phyloP scores from a whole-genome alignment of 1,140 invertebrate genomes.

The Potamilus streckersoni region DNA sequence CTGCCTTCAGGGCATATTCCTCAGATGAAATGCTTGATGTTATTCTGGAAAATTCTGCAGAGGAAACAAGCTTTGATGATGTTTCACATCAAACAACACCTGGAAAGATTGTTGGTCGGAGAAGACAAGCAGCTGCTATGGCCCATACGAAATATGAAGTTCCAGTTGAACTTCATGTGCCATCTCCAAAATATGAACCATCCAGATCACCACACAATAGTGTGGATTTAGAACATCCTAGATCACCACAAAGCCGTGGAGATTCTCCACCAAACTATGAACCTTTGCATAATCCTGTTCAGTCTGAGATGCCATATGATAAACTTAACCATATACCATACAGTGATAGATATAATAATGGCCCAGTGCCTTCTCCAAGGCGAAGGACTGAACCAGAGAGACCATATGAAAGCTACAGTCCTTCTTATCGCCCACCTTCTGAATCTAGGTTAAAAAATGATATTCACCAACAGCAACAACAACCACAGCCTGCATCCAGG shows the following conservation, averaged over 20 bases:
- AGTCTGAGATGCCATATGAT: background rate
- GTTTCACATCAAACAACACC: background rate
- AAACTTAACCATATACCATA: background rate
- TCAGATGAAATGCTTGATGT: background rate
- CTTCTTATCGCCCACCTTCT: too few relatives aligned
- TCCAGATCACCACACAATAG: background rate
- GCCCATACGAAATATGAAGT: constrained; percentile 1
- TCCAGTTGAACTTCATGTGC: constrained; percentile 23
- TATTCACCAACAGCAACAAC: too few relatives aligned
- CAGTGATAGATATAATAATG: background rate
- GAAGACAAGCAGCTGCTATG: constrained; percentile 3
- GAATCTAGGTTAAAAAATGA: too few relatives aligned
- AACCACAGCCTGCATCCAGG: too few relatives aligned
- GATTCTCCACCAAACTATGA: constrained; percentile 1
- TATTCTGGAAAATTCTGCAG: background rate
- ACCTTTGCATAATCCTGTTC: background rate
- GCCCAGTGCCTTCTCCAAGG: constrained; percentile 17
- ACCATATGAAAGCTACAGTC: too few relatives aligned
- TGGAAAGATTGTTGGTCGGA: constrained; percentile 19
- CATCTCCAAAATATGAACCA: background rate
- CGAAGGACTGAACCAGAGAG: background rate
- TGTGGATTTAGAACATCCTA: constrained; percentile 1
- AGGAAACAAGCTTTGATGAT: too few relatives aligned
- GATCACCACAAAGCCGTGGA: constrained; percentile 6
- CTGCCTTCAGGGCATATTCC: constrained; percentile 5